Percentiles rank a stretch among this genome's conserved stretches.
Evolutionary conservation across 2,113 vertebrate genomes (phyloP).

Genomic region (Triplophysa tibetana): DNA sequence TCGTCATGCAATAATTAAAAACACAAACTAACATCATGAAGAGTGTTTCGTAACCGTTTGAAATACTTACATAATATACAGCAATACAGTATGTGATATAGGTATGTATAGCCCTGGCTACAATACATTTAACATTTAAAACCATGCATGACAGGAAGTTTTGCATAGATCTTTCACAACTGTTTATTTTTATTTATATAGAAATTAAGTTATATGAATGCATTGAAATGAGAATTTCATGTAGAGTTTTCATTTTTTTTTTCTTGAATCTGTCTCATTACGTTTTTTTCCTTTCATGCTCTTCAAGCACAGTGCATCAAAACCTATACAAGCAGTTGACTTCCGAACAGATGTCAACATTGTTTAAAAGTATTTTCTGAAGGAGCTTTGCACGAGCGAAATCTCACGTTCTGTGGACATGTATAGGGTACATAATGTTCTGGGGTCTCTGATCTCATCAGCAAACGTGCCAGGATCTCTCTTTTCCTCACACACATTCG

Average conservation of each 20-base stretch:
- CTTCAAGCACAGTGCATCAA: neutral
- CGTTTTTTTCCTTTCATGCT: neutral
- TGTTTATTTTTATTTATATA: no score
- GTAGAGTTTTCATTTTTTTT: no score
- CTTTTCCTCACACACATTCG: neutral
- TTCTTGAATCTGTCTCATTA: no score
- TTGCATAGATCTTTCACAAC: no score
- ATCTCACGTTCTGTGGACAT: neutral
- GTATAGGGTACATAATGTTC: neutral
- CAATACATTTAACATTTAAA: no score
- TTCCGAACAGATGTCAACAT: slow-evolving; percentile 6
- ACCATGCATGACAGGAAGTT: no score
- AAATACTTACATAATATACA: neutral
- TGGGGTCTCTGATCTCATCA: slow-evolving; percentile 12
- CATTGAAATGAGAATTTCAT: no score
- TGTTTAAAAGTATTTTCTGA: neutral
- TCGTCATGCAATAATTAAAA: neutral
- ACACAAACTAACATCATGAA: neutral
- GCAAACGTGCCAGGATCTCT: neutral
- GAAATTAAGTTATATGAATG: no score
- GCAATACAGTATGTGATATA: no score
- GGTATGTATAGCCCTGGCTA: no score
- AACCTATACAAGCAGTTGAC: neutral
- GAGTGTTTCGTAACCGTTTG: neutral
- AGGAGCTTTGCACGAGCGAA: neutral